Evolutionary conservation across 2,888 invertebrate species (phyloP), one percentile per base, ranked within the genome.

Genomic region (Thymelicus lineola): DNA sequence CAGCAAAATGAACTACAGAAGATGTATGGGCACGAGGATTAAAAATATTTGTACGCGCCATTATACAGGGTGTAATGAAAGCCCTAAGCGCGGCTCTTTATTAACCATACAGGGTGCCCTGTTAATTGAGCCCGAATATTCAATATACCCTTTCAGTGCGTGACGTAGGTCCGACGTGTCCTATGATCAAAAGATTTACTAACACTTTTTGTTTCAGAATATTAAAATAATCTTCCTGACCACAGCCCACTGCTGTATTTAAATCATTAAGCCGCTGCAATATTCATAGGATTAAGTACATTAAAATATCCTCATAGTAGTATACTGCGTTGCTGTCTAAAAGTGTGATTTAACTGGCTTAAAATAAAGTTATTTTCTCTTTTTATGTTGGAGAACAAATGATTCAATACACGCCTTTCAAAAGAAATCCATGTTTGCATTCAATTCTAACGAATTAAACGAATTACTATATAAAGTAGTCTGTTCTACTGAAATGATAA

Each of bases 31-130:
- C 87, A 84, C 82, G 82, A 84, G 92, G 93, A 93, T 93, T 93
- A 93, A 93, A 93, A 93, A 93, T 93, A 92, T 93, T 93, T 92
- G 93, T 91, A 88, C 91, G 92, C 84, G 84, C 92, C 92, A 93
- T 93, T 93, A 93, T 93, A 90, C 91, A 90, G 82, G 83, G 84
- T 88, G 92, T 91, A 92, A 93, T 93, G 93, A 91, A 92, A 91
- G 81, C 85, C 80, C 87, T 85, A 84, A 87, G 84, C 86, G 89
- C 85, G 86, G 84, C 88, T 88, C 90, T 91, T 90, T 92, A 92
- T 92, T 91, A 91, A 90, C 86, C 84, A 82, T 85, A 87, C 90
- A 86, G 88, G 86, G 81, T 85, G 88, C 79, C 81, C 75, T 83
- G 84, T 89, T 91, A 93, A 92, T 92, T 90, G 89, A 87, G 80